These are phyloP conservation scores for Nymphicus hollandicus DNA, from an alignment of 2,113 vertebrate genomes.

Conservation along the genomic window DNA sequence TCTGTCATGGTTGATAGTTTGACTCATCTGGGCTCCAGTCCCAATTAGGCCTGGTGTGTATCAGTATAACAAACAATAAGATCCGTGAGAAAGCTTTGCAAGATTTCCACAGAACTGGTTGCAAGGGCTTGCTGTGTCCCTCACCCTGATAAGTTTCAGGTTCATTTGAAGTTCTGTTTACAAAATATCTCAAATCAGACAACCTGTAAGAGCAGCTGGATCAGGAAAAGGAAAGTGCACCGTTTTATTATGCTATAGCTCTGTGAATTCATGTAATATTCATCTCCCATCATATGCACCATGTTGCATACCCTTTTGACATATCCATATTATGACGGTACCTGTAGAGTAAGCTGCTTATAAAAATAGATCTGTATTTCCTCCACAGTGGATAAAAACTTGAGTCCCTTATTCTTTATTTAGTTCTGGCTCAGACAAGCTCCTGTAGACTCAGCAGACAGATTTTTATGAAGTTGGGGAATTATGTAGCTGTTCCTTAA, in stretches of 20 bases:
- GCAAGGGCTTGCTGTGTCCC: not conserved
- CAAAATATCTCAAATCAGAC: not conserved
- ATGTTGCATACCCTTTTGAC: fast-evolving
- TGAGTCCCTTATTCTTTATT: not conserved
- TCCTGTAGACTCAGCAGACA: not conserved
- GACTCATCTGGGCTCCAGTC: not conserved
- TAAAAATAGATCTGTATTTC: not conserved
- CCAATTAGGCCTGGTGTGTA: fast-evolving
- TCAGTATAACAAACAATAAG: not conserved
- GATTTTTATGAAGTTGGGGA: not conserved
- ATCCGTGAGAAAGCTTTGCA: not conserved
- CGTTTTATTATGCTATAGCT: not conserved
- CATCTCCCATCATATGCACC: not conserved
- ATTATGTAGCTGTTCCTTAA: not conserved
- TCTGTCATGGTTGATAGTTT: not conserved
- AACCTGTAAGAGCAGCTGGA: not conserved
- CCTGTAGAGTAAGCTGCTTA: not conserved
- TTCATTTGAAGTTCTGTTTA: not conserved
- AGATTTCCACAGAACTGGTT: not conserved
- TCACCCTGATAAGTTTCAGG: not conserved
- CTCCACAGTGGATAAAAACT: not conserved
- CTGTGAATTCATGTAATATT: not conserved
- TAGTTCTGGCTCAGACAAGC: not conserved
- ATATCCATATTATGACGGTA: not conserved
- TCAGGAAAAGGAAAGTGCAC: not conserved